Percentiles rank a stretch among this genome's conserved stretches.
phyloP scores from a whole-genome alignment of 37 sponge, comb jelly and placozoan species.

The Diacarnus erythraeanus region DNA sequence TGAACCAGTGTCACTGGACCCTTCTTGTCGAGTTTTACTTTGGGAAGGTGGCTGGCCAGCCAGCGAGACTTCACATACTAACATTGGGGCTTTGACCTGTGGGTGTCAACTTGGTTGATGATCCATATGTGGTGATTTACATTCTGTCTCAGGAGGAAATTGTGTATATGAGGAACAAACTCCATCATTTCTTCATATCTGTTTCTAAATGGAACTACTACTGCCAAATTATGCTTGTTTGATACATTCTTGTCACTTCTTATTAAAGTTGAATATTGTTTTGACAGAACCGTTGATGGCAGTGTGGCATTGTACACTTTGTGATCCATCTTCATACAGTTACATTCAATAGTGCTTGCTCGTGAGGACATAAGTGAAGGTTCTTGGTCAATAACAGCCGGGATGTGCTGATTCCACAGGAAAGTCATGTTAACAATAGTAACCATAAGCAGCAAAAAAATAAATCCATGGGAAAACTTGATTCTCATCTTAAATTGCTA shows the following conservation, averaged over 20 bases:
- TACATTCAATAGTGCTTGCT: constrained; percentile 1
- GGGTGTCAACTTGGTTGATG: constrained; percentile 87
- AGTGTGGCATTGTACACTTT: not conserved
- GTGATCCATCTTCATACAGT: not conserved
- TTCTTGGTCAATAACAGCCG: no score
- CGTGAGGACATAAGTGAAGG: no score
- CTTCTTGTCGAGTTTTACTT: no score
- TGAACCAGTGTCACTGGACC: no score
- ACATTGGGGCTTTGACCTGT: no score
- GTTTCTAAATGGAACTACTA: constrained; percentile 83
- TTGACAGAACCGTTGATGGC: not conserved
- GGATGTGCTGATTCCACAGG: constrained; percentile 13
- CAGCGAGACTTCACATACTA: no score
- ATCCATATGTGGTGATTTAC: constrained; percentile 84
- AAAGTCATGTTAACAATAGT: constrained; percentile 3
- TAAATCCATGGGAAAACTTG: not conserved
- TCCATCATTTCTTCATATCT: constrained; percentile 85
- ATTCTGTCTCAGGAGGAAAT: constrained; percentile 73
- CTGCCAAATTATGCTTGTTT: constrained; percentile 68
- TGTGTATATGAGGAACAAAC: constrained; percentile 87
- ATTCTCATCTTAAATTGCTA: no score
- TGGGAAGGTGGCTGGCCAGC: no score
- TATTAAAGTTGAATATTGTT: not conserved
- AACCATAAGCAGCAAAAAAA: not conserved
- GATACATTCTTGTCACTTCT: not conserved